Conservation (phyloP, 2,797 vertebrate species). For the Arnoldichthys spilopterus region DNA sequence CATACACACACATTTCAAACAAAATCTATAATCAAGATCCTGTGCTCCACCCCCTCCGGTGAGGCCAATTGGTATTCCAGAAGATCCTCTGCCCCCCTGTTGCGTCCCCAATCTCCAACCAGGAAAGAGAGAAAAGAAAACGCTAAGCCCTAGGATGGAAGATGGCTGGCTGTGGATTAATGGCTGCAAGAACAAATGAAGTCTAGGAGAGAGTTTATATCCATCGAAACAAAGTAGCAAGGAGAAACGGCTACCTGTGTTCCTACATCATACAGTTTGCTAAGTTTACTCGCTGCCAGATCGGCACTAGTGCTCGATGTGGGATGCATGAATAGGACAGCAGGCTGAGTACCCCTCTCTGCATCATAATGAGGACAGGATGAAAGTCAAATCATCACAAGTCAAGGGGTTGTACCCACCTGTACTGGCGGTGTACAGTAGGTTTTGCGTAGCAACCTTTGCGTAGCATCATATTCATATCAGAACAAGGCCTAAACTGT, state of each 20-base stretch:
- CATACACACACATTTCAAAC: conserved; percentile 69
- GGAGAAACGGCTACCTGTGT: conserved; percentile 62
- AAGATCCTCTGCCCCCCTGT: conserved; percentile 77
- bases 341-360: conserved; percentile 55
- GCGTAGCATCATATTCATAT: conserved; percentile 16
- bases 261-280: conserved; percentile 68
- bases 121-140: conserved; percentile 79
- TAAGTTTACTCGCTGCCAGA: conserved; percentile 64
- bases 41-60: conserved; percentile 73
- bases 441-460: neutral
- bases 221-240: conserved; percentile 77
- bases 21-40: conserved; percentile 85
- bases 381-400: conserved; percentile 63
- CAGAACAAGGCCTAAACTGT: neutral
- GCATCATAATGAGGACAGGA: conserved; percentile 51
- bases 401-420: conserved; percentile 55
- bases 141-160: conserved; percentile 78
- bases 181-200: conserved; percentile 82
- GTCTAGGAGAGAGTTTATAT: conserved; percentile 78
- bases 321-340: conserved; percentile 65
- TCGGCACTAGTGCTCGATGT: conserved; percentile 58
- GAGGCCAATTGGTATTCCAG: conserved; percentile 84
- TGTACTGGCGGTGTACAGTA: conserved; percentile 1
- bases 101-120: conserved; percentile 81
- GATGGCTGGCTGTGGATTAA: conserved; percentile 80